phyloP scores from a whole-genome alignment of 2,888 invertebrate species.

The Aradus depressus region DNA sequence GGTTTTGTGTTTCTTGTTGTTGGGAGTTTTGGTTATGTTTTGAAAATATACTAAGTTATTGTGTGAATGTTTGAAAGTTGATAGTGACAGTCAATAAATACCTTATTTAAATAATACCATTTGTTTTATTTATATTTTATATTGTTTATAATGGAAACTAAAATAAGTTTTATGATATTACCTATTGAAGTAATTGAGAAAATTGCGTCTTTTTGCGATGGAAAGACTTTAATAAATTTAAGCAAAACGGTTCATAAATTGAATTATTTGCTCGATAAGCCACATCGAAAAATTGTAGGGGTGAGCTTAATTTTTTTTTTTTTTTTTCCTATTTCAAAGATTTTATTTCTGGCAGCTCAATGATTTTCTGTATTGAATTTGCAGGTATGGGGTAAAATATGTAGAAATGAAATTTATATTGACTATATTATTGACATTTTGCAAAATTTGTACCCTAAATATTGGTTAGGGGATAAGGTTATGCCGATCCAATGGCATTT shows the following conservation, averaged over 20 bases:
- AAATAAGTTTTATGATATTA: too few species aligned
- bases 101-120: too few species aligned
- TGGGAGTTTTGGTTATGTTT: too few species aligned
- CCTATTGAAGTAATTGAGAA: neutral
- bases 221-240: neutral
- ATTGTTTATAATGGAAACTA: too few species aligned
- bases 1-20: too few species aligned
- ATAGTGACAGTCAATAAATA: too few species aligned
- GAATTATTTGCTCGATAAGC: neutral
- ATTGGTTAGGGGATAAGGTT: neutral
- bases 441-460: constrained; percentile 3
- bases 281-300: neutral
- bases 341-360: neutral
- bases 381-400: neutral
- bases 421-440: constrained; percentile 4
- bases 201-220: constrained; percentile 2
- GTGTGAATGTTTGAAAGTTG: too few species aligned
- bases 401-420: neutral
- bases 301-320: too few species aligned
- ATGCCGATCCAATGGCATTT: neutral
- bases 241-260: neutral
- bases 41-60: too few species aligned
- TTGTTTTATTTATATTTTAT: too few species aligned
- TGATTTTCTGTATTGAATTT: neutral
- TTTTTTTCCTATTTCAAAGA: neutral